Percentiles rank a stretch among this genome's conserved stretches.
Conservation (phyloP, 2,113 vertebrate species). For the Cavia aperea region DNA sequence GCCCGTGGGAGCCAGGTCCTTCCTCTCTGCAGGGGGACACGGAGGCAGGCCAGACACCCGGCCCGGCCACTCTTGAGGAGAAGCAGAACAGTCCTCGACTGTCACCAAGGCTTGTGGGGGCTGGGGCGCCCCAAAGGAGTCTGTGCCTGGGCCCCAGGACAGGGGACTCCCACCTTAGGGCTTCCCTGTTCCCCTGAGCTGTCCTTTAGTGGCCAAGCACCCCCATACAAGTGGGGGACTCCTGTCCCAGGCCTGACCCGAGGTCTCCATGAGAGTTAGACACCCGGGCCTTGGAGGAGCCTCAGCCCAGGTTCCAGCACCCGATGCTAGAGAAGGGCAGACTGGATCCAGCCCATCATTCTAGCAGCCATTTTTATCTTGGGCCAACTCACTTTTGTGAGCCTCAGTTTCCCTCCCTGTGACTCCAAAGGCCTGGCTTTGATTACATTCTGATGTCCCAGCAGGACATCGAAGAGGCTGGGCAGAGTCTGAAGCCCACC, state of each 20-base stretch:
- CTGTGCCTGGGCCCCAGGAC: not conserved
- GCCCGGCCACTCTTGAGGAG: not conserved
- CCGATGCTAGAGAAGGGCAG: rapidly evolving
- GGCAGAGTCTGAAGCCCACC: not conserved
- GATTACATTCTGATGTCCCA: not conserved
- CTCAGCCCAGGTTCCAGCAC: too few species aligned
- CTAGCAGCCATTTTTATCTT: not conserved
- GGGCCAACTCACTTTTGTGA: not conserved
- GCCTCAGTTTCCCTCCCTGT: not conserved
- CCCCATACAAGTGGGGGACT: not conserved
- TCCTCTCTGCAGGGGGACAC: not conserved
- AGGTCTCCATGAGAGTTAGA: not conserved
- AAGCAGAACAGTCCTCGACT: slow-evolving; percentile 23
- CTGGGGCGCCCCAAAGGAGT: rapidly evolving
- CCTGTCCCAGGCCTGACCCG: too few species aligned
- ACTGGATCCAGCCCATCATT: not conserved
- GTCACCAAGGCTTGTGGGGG: rapidly evolving
- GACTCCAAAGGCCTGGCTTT: not conserved
- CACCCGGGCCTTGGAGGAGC: not conserved
- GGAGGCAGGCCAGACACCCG: not conserved
- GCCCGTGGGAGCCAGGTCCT: not conserved
- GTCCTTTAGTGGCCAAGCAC: not conserved
- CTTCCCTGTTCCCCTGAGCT: not conserved
- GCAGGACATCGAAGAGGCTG: not conserved
- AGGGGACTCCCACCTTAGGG: too few species aligned